phyloP scores from a whole-genome alignment of 2,888 invertebrate species.

The Tetheella fluctuosa region DNA sequence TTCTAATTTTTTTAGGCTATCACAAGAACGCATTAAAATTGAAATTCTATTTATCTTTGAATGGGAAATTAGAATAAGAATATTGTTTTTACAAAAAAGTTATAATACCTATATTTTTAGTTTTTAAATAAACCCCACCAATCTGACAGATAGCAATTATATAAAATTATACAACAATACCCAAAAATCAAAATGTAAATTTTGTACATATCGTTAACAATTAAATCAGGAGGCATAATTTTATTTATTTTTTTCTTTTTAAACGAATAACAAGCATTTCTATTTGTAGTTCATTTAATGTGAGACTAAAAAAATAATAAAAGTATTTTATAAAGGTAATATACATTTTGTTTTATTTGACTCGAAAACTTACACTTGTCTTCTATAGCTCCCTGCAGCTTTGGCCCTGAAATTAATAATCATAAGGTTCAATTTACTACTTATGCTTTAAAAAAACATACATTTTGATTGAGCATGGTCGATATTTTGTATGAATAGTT shows the following conservation, averaged over 20 bases:
- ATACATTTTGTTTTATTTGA: constrained; percentile 35
- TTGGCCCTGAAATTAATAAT: constrained; percentile 54
- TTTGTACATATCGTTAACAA: constrained; percentile 72
- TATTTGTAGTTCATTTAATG: constrained; percentile 59
- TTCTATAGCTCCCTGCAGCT: constrained; percentile 28
- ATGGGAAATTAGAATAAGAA: no score
- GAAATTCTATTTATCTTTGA: no score
- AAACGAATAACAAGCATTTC: constrained; percentile 55
- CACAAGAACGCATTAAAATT: no score
- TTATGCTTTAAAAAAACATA: no score
- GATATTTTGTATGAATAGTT: no score
- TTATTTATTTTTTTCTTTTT: constrained; percentile 68
- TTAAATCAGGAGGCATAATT: constrained; percentile 74
- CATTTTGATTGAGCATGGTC: no score
- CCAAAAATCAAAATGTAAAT: constrained; percentile 63
- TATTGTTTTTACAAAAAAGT: no score
- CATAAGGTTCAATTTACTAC: no score
- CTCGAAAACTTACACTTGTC: constrained; percentile 20
- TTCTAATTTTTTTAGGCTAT: no score
- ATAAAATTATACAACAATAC: constrained; percentile 15
- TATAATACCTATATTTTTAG: not conserved
- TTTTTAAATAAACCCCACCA: constrained; percentile 50
- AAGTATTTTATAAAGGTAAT: constrained; percentile 44
- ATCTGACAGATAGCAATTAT: constrained; percentile 33
- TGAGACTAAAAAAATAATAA: constrained; percentile 62